phyloP scores from a whole-genome alignment of 92 coral and sea anemone species.

The Pocillopora grandis region DNA sequence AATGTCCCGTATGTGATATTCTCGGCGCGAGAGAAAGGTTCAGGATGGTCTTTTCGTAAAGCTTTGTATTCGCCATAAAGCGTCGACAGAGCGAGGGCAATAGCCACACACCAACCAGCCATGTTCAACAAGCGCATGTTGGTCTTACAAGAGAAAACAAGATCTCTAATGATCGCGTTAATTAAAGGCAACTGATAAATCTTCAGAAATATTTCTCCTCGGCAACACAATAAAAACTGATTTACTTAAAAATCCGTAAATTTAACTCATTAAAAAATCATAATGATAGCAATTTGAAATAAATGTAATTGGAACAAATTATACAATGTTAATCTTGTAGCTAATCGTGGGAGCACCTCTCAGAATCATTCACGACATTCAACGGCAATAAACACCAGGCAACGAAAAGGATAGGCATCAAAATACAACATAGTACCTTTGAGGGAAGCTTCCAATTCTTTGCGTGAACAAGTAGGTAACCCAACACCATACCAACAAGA shows the following conservation, averaged over 20 bases:
- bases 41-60: constrained; percentile 38
- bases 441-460: constrained; percentile 1
- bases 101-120: constrained; percentile 73
- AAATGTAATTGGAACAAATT: too few species aligned
- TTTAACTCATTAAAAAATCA: too few species aligned
- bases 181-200: too few species aligned
- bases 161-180: not conserved
- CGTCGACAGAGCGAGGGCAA: constrained; percentile 57
- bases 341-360: too few species aligned
- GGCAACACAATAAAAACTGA: too few species aligned
- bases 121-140: constrained; percentile 13
- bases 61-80: constrained; percentile 74
- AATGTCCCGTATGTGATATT: constrained; percentile 75
- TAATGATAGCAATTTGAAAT: too few species aligned
- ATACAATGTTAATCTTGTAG: too few species aligned
- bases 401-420: too few species aligned
- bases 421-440: not conserved
- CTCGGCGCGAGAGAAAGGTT: constrained; percentile 64
- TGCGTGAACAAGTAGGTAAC: constrained; percentile 51
- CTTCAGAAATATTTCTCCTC: too few species aligned
- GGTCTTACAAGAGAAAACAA: not conserved
- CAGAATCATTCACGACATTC: too few species aligned
- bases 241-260: too few species aligned
- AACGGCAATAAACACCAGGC: too few species aligned
- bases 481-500: constrained; percentile 83